Percentiles rank a stretch among this genome's conserved stretches.
phyloP scores from a whole-genome alignment of 2,888 invertebrate genomes.

The Euzetes globulus region DNA sequence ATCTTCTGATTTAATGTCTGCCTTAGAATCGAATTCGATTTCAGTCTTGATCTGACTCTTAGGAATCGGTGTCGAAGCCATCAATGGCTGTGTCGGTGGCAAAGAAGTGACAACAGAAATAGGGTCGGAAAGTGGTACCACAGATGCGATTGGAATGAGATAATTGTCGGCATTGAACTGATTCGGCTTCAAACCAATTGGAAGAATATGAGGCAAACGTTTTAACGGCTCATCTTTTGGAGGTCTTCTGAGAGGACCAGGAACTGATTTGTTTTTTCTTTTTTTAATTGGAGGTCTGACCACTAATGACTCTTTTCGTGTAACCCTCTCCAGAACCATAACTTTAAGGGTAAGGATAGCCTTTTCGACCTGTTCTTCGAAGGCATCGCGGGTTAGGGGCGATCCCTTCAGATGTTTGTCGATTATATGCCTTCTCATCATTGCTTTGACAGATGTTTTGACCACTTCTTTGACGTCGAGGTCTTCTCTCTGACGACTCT shows the following conservation, averaged over 20 bases:
- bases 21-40: too few relatives aligned
- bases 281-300: background rate
- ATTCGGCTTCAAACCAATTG: background rate
- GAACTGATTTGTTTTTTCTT: background rate
- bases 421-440: constrained; percentile 22
- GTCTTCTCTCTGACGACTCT: background rate
- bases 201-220: too few relatives aligned
- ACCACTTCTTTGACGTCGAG: background rate
- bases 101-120: background rate
- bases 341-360: background rate
- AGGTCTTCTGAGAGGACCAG: background rate
- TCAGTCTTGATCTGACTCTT: background rate
- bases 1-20: background rate
- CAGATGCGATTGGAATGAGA: background rate
- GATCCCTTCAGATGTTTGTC: background rate
- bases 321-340: background rate
- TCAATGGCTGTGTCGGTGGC: too few relatives aligned
- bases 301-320: background rate
- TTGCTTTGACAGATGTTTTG: background rate
- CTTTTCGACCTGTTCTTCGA: background rate
- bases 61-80: background rate
- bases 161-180: background rate
- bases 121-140: background rate
- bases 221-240: background rate
- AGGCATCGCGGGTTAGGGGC: background rate